These are phyloP conservation scores for Prosapia bicincta DNA, from an alignment of 2,888 invertebrate species.

Conservation along the genomic window DNA sequence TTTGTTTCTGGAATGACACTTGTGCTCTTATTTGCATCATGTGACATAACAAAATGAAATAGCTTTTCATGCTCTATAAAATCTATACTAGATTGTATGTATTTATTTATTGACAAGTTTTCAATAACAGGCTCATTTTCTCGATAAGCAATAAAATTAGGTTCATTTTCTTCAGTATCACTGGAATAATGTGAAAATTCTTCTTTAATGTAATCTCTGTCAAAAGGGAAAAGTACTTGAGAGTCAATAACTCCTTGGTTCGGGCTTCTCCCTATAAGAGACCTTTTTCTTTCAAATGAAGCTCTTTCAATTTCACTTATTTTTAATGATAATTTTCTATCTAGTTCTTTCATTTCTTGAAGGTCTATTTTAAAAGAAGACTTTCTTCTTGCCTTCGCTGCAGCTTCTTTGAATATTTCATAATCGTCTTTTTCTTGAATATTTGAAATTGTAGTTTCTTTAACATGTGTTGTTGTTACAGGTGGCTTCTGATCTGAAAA, in stretches of 20 bases:
- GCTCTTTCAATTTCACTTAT: constrained; percentile 14
- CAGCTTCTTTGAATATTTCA: background rate
- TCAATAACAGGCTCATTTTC: background rate
- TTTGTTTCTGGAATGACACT: background rate
- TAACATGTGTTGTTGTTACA: no score
- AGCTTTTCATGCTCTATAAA: background rate
- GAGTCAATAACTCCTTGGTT: constrained; percentile 8
- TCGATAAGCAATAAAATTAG: background rate
- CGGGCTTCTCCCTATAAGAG: constrained; percentile 11
- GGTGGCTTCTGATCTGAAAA: no score
- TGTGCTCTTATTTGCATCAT: no score
- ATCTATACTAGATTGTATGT: background rate
- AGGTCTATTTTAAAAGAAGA: constrained; percentile 13
- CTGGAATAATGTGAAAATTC: background rate
- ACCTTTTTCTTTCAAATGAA: background rate
- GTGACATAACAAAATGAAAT: background rate
- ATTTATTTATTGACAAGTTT: background rate
- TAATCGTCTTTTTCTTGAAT: background rate
- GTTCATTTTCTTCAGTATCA: constrained; percentile 6
- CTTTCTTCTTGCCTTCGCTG: constrained; percentile 1
- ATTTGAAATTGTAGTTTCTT: no score
- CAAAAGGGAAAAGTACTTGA: constrained; percentile 26
- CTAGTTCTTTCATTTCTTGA: constrained; percentile 9
- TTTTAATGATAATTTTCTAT: constrained; percentile 15
- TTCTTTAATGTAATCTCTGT: constrained; percentile 24